These are phyloP conservation scores for Drepanosiphum platanoidis DNA, from an alignment of 2,888 invertebrate genomes.

Conservation along the genomic window DNA sequence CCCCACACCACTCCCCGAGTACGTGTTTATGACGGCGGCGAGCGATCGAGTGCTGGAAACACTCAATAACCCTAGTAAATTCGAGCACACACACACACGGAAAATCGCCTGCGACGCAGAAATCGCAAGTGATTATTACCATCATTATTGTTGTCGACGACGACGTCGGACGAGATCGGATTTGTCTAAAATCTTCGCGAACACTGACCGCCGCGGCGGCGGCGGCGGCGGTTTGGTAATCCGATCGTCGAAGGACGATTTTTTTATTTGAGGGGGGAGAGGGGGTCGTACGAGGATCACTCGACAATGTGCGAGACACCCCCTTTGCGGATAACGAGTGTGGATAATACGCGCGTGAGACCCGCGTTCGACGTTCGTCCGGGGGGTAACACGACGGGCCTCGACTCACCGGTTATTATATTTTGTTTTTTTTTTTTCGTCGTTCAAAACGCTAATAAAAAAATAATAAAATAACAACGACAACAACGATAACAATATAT, in stretches of 20 bases:
- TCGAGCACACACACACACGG: not conserved
- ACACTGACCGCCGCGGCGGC: constrained; percentile 28
- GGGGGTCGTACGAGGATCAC: constrained; percentile 11
- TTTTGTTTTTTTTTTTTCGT: constrained; percentile 7
- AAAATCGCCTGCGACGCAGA: not conserved
- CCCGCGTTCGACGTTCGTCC: constrained; percentile 31
- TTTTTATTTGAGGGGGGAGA: too few relatives aligned
- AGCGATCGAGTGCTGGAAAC: too few relatives aligned
- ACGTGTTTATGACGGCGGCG: not conserved
- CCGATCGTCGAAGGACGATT: constrained; percentile 13
- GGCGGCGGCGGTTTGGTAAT: constrained; percentile 5
- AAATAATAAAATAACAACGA: constrained; percentile 42
- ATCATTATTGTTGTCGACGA: too few relatives aligned
- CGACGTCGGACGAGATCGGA: not conserved
- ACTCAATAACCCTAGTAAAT: not conserved
- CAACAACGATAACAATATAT: constrained; percentile 35
- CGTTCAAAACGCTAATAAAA: constrained; percentile 56
- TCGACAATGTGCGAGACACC: constrained; percentile 24
- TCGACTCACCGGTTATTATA: constrained; percentile 50
- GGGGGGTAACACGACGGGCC: not conserved
- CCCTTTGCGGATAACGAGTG: not conserved
- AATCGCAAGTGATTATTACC: too few relatives aligned
- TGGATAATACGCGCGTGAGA: constrained; percentile 25
- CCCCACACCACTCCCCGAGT: not conserved
- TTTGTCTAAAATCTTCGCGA: constrained; percentile 3